A percentile compares a stretch with the other conserved stretches of the same genome.
Evolutionary conservation across 2,113 vertebrate genomes (phyloP).

Genomic region (Aegypius monachus): DNA sequence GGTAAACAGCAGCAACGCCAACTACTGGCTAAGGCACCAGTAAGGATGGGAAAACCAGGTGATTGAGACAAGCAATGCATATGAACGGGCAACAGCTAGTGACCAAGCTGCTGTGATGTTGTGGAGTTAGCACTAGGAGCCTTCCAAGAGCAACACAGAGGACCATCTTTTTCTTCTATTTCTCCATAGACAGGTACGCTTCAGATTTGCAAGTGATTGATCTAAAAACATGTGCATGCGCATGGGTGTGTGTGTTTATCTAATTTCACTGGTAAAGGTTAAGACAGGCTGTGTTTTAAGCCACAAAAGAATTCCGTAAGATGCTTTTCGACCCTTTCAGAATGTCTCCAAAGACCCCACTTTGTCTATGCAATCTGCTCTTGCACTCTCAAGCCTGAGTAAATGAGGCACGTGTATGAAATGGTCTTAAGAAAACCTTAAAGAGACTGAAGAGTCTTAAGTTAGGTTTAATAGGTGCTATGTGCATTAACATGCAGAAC

Average conservation of each 20-base stretch:
- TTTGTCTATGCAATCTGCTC: background rate
- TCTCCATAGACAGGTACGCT: background rate
- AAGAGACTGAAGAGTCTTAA: background rate
- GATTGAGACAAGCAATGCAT: fast-evolving
- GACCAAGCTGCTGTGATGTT: background rate
- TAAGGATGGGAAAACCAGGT: background rate
- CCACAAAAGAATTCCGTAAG: background rate
- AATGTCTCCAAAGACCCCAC: background rate
- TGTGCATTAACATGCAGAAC: background rate
- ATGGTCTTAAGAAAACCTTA: background rate
- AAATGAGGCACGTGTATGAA: background rate
- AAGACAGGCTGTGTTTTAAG: background rate
- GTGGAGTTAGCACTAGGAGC: background rate
- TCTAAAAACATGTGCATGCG: background rate
- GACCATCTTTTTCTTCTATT: background rate
- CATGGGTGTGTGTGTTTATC: too few relatives aligned
- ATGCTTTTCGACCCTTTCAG: background rate
- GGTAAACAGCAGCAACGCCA: background rate
- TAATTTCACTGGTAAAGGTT: background rate
- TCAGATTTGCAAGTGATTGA: background rate
- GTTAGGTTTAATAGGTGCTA: background rate
- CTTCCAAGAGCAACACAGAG: background rate
- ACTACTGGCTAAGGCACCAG: background rate
- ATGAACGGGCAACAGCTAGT: background rate
- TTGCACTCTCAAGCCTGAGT: background rate